phyloP scores from a whole-genome alignment of 2,113 vertebrate species.

The Melanerpes aurifrons region DNA sequence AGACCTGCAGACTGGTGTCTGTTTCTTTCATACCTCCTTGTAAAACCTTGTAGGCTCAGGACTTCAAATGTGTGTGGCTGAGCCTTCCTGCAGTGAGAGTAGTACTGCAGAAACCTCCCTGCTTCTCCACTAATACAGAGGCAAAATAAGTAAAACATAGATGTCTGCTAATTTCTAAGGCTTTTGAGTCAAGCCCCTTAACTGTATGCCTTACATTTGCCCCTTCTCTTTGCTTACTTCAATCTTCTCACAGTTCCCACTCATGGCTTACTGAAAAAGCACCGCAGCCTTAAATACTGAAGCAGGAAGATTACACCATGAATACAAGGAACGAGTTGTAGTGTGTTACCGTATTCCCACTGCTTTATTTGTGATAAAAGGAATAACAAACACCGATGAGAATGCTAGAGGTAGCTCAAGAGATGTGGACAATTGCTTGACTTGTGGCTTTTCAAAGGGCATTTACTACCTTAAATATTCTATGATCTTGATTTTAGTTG shows the following conservation, averaged over 20 bases:
- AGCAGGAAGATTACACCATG: neutral
- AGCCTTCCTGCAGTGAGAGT: neutral
- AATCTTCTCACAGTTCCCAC: neutral
- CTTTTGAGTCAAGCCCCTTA: neutral
- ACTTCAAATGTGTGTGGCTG: neutral
- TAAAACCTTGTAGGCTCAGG: neutral
- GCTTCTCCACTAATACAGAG: neutral
- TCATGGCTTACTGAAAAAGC: neutral
- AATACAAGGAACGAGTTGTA: neutral
- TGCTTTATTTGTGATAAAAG: slow-evolving; percentile 26
- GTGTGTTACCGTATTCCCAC: neutral
- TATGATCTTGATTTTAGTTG: slow-evolving; percentile 35
- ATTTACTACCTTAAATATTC: slow-evolving; percentile 38
- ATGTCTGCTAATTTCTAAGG: neutral
- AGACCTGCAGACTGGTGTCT: neutral
- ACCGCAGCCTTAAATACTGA: neutral
- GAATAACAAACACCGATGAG: neutral
- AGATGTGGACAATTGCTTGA: neutral
- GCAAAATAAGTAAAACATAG: neutral
- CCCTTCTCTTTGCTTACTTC: neutral
- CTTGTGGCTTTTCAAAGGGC: slow-evolving; percentile 21
- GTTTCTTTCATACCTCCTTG: neutral
- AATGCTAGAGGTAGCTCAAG: neutral
- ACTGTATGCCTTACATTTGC: neutral
- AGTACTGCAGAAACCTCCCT: neutral